Percentiles rank a stretch among this genome's conserved stretches.
Evolutionary conservation across 2,888 invertebrate genomes (phyloP).

Genomic region (Chloroclysta siterata): DNA sequence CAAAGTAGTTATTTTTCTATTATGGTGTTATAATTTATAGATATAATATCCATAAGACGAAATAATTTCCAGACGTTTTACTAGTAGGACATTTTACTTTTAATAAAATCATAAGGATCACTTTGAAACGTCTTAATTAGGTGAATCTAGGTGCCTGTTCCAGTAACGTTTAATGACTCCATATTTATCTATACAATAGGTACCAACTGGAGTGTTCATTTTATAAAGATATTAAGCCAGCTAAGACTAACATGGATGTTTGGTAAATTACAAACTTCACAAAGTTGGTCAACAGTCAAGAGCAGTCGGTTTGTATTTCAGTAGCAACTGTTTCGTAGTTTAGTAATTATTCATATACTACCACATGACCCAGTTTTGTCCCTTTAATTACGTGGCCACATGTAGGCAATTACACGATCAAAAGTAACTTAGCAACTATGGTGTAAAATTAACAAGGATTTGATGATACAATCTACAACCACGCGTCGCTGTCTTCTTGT

Average conservation of each 20-base stretch:
- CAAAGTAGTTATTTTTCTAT: too few species aligned
- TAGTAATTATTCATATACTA: conserved; percentile 21
- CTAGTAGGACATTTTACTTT: too few species aligned
- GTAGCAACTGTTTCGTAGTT: conserved; percentile 15
- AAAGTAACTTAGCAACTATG: conserved; percentile 5
- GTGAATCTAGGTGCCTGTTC: too few species aligned
- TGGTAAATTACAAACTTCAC: not conserved
- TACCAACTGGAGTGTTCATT: not conserved
- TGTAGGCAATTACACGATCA: conserved; percentile 2
- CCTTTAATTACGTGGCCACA: conserved; percentile 9
- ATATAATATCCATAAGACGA: too few species aligned
- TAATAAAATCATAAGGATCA: too few species aligned
- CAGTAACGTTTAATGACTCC: too few species aligned
- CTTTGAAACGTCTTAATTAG: too few species aligned
- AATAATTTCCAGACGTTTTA: too few species aligned
- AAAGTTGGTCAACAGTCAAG: not conserved
- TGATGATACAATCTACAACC: not conserved
- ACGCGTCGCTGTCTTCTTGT: too few species aligned
- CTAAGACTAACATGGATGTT: not conserved
- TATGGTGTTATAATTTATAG: too few species aligned
- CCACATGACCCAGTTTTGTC: conserved; percentile 18
- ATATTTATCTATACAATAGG: too few species aligned
- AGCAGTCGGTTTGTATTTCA: conserved; percentile 8
- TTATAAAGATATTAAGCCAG: not conserved
- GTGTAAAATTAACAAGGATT: not conserved